These are phyloP conservation scores for Catotricha subobsoleta DNA, from an alignment of 2,888 invertebrate species.

Conservation along the genomic window DNA sequence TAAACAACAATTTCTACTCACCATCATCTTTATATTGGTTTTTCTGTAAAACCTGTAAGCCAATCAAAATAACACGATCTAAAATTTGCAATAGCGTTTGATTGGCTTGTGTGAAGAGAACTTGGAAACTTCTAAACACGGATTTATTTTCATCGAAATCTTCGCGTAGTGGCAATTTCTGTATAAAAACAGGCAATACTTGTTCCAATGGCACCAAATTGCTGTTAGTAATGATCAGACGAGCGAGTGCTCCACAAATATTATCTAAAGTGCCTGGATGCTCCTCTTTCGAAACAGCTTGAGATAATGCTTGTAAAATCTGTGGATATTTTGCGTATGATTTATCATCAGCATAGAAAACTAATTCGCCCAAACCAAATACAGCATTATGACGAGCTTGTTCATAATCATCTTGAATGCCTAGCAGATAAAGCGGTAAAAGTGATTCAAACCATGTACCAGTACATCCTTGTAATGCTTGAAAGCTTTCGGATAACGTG, in stretches of 20 bases:
- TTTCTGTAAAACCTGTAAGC: slow-evolving; percentile 37
- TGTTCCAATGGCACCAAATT: slow-evolving; percentile 47
- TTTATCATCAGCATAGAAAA: slow-evolving; percentile 43
- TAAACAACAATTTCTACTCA: slow-evolving; percentile 17
- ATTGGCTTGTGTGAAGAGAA: slow-evolving; percentile 43
- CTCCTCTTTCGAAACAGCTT: slow-evolving; percentile 43
- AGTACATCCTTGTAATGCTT: slow-evolving; percentile 37
- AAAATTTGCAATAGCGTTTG: slow-evolving; percentile 35
- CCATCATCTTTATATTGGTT: slow-evolving; percentile 36
- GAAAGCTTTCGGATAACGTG: slow-evolving; percentile 52
- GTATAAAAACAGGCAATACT: slow-evolving; percentile 52
- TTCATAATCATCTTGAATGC: slow-evolving; percentile 41
- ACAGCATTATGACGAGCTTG: slow-evolving; percentile 62
- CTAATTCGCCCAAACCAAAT: slow-evolving; percentile 57
- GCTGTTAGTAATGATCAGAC: slow-evolving; percentile 48
- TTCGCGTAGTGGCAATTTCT: slow-evolving; percentile 50
- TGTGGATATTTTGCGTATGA: slow-evolving; percentile 41
- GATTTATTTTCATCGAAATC: slow-evolving; percentile 57
- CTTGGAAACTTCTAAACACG: slow-evolving; percentile 44
- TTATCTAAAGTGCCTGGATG: slow-evolving; percentile 52
- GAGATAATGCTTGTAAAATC: slow-evolving; percentile 47
- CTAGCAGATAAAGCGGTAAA: slow-evolving; percentile 41
- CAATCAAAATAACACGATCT: slow-evolving; percentile 34
- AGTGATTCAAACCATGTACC: slow-evolving; percentile 40
- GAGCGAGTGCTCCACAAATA: slow-evolving; percentile 56